Conservation (phyloP, 2,888 invertebrate species). For the Tachystola acroxantha region DNA sequence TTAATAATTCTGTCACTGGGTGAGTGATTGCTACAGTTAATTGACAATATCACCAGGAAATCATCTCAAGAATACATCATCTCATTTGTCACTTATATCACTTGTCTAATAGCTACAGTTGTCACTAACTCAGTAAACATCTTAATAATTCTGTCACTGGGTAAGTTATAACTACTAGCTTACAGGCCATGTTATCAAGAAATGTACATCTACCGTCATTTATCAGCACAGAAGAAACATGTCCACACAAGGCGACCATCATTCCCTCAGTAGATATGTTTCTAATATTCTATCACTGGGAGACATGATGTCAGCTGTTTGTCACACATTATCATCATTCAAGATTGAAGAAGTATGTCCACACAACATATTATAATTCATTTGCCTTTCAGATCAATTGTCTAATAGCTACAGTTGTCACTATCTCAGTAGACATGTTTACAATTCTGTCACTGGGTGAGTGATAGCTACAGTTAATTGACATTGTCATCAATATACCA, state of each 20-base stretch:
- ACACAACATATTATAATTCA: too few relatives aligned
- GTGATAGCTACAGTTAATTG: conserved; percentile 2
- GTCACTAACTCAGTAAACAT: not conserved
- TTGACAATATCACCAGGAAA: too few relatives aligned
- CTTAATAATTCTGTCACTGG: not conserved
- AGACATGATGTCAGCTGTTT: not conserved
- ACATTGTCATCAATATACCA: conserved; percentile 4
- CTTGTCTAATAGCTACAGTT: not conserved
- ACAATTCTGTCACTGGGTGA: conserved; percentile 9
- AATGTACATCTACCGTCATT: too few relatives aligned
- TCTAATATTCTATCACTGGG: conserved; percentile 15
- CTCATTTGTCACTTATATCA: not conserved
- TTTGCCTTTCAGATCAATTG: too few relatives aligned
- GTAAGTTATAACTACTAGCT: too few relatives aligned
- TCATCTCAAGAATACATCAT: not conserved
- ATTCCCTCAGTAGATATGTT: conserved; percentile 18
- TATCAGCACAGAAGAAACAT: conserved; percentile 8
- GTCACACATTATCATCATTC: too few relatives aligned
- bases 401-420: conserved; percentile 7
- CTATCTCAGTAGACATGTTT: conserved; percentile 6
- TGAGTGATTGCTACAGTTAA: not conserved
- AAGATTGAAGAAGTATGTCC: too few relatives aligned
- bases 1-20: conserved; percentile 11
- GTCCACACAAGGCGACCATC: too few relatives aligned
- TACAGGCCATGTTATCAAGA: not conserved